Percentiles rank a stretch among this genome's conserved stretches.
Evolutionary conservation across 2,113 vertebrate genomes (phyloP).

Genomic region (Macaca nemestrina): DNA sequence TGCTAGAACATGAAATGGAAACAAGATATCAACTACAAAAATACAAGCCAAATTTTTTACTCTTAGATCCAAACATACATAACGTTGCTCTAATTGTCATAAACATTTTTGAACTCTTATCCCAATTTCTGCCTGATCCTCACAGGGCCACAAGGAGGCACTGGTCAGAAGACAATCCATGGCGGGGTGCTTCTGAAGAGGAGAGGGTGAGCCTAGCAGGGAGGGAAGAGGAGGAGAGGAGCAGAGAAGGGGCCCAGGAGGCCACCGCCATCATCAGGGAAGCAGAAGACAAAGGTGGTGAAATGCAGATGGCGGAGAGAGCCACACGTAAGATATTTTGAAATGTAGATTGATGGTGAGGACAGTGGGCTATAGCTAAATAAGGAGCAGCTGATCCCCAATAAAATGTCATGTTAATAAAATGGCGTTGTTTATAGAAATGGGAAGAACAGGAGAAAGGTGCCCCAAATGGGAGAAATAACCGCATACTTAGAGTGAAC

Average conservation of each 20-base stretch:
- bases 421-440: background rate
- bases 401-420: background rate
- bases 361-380: background rate
- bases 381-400: background rate
- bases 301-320: background rate
- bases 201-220: rapidly evolving
- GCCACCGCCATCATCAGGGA: background rate
- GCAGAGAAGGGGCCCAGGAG: rapidly evolving
- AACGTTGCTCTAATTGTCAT: background rate
- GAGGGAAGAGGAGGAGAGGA: no score
- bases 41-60: background rate
- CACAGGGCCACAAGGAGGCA: background rate
- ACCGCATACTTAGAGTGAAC: rapidly evolving
- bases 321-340: background rate
- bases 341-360: background rate
- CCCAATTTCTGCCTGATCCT: background rate
- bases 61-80: background rate
- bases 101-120: background rate
- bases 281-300: background rate
- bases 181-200: rapidly evolving
- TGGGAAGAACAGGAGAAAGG: background rate
- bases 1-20: background rate
- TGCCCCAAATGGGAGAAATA: rapidly evolving
- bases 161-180: rapidly evolving
- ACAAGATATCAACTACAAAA: background rate